Evolutionary conservation across 1,140 invertebrate genomes (phyloP), one percentile per base, ranked within the genome.

Genomic region (Trinorchestia longiramus): DNA sequence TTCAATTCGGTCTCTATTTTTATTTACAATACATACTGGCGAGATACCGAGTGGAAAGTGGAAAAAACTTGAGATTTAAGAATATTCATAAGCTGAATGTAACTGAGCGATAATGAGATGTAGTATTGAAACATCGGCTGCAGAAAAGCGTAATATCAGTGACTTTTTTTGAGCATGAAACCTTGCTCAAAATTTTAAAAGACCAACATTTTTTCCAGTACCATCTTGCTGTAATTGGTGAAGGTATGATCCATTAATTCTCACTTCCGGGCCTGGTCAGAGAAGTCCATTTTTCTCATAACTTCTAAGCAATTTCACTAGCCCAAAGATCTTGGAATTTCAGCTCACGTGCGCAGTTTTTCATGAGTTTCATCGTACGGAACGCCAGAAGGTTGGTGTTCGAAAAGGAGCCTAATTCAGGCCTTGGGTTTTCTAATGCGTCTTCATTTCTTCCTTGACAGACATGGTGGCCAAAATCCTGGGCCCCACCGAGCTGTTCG

Each of bases 381-480:
- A 43, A 53, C 87, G 77, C 36, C 41, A 43, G 87, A 44, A 96
- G 53, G 17, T 41, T 8, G 44, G 53, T 3, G 40, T 43, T 96
- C 43, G 1, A 90, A 91, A 57, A 43, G 43, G 94, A 96, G 43
- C 44, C 41, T 91, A 90, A 91, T 91, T 96, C 47, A 0, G 62
- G 62, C 91, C 23, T 0, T 15, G 43, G 88, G 42, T 96, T 44
- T 91, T 91, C 53, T 43, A 44, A 96, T 91, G 40, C 40, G 95
- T 90, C 91, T 96, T 91, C 92, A 94, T 95, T 95, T 95, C 41
- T 95, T 45, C 57, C 95, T 8, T 62, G n/a, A 42, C 92, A 96
- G 96, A 96, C 41, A 95, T 96, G 96, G 92, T 95, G 91, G 96
- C 96, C 42, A 91, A 95, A 62, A 96, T 96, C 53, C 41, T 95